Conservation (phyloP, 2,888 invertebrate genomes). For the Hyposoter didymator region DNA sequence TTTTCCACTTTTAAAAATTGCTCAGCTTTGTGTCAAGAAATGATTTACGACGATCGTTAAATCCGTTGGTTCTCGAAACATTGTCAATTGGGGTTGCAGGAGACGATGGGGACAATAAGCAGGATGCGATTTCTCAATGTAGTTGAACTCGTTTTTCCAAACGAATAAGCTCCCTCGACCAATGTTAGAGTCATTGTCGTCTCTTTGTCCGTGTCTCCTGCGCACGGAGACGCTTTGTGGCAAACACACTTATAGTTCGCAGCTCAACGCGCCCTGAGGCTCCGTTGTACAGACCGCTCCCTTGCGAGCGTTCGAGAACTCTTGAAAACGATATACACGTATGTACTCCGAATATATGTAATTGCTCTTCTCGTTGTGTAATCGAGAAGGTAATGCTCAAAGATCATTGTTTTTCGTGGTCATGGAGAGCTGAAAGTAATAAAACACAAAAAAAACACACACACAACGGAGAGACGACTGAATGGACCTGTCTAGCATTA, state of each 20-base stretch:
- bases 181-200: conserved; percentile 76
- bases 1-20: neutral
- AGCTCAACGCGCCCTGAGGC: conserved; percentile 53
- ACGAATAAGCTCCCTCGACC: conserved; percentile 69
- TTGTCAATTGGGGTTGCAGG: neutral
- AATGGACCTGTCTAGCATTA: neutral
- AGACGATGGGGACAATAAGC: neutral
- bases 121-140: conserved; percentile 64
- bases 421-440: neutral
- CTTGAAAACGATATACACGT: conserved; percentile 35
- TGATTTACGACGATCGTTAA: neutral
- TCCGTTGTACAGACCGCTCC: conserved; percentile 71
- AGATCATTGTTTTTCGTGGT: conserved; percentile 75
- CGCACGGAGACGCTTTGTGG: neutral
- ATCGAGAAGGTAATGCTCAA: conserved; percentile 68
- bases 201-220: conserved; percentile 27
- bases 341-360: conserved; percentile 2
- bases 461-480: neutral
- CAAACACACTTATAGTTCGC: conserved; percentile 47
- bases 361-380: conserved; percentile 68
- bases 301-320: conserved; percentile 67
- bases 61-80: neutral
- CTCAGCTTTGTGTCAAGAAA: neutral
- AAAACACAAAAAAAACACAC: neutral
- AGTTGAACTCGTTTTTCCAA: conserved; percentile 60